phyloP scores from a whole-genome alignment of 2,888 invertebrate genomes.

The Palloptera scutellata region DNA sequence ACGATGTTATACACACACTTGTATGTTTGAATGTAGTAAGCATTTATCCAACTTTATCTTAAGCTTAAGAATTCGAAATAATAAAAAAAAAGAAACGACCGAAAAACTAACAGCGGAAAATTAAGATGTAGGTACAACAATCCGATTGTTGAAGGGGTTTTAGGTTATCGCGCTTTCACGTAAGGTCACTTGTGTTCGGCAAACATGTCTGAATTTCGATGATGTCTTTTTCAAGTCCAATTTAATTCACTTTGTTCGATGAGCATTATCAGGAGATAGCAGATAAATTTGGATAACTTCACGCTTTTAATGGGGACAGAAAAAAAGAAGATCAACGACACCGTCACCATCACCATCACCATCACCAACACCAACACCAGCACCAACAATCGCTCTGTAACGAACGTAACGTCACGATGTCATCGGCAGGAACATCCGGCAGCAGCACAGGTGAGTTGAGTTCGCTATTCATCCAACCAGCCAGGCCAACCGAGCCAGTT shows the following conservation, averaged over 20 bases:
- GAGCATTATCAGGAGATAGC: constrained; percentile 64
- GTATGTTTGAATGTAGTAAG: constrained; percentile 4
- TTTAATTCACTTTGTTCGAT: constrained; percentile 65
- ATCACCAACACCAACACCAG: constrained; percentile 11
- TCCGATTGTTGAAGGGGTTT: too few species aligned
- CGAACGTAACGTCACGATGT: constrained; percentile 18
- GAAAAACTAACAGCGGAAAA: too few species aligned
- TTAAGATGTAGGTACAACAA: too few species aligned
- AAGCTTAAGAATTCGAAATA: too few species aligned
- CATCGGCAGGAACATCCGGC: constrained; percentile 27
- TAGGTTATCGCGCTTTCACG: too few species aligned
- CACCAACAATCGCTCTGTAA: constrained; percentile 8
- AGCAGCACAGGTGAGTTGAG: constrained; percentile 38
- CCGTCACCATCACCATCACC: constrained; percentile 16
- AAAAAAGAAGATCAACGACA: constrained; percentile 24
- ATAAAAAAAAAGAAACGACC: too few species aligned
- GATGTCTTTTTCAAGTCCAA: constrained; percentile 56
- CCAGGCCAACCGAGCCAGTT: constrained; percentile 39
- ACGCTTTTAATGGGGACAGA: constrained; percentile 62
- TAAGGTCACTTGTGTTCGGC: too few species aligned
- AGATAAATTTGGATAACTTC: constrained; percentile 64
- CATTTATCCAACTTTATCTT: constrained; percentile 4
- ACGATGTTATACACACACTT: neutral
- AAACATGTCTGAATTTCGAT: constrained; percentile 17
- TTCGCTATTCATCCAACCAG: constrained; percentile 1